phyloP scores from a whole-genome alignment of 2,113 vertebrate genomes.

The Centrocercus urophasianus region DNA sequence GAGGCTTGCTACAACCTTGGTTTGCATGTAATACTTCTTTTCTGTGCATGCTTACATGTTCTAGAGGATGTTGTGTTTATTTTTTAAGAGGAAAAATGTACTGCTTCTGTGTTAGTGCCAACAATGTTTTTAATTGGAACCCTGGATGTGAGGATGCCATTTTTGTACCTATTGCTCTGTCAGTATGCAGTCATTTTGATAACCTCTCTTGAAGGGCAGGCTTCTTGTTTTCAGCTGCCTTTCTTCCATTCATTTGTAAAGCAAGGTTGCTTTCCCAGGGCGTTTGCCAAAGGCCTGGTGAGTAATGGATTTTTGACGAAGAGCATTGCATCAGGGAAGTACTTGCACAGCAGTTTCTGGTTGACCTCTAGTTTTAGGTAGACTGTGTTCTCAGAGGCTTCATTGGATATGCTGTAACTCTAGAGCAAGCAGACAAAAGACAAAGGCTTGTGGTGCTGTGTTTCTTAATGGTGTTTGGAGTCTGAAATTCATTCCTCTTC shows the following conservation, averaged over 20 bases:
- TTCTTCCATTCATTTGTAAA: not conserved
- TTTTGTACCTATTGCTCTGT: not conserved
- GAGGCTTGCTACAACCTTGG: not conserved
- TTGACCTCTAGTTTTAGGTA: conserved; percentile 48
- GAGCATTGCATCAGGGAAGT: not conserved
- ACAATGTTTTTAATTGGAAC: not conserved
- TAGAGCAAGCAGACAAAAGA: not conserved
- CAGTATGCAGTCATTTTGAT: not conserved
- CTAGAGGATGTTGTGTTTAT: accelerated
- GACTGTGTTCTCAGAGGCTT: not conserved
- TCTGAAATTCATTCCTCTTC: not conserved
- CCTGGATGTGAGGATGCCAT: not conserved
- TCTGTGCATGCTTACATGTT: not conserved
- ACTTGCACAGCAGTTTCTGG: not conserved
- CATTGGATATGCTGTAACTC: not conserved
- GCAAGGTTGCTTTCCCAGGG: conserved; percentile 39
- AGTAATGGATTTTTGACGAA: conserved; percentile 42
- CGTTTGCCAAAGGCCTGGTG: conserved; percentile 43
- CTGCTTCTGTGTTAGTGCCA: not conserved
- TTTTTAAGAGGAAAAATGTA: not conserved
- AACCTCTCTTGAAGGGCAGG: conserved; percentile 37
- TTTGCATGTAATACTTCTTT: not conserved
- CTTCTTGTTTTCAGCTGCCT: not conserved
- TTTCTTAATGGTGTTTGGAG: not conserved
- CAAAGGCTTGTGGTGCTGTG: not conserved